A percentile compares a stretch with the other conserved stretches of the same genome.
Evolutionary conservation across 2,888 invertebrate genomes (phyloP).

Genomic region (Dolichomitus sp.): DNA sequence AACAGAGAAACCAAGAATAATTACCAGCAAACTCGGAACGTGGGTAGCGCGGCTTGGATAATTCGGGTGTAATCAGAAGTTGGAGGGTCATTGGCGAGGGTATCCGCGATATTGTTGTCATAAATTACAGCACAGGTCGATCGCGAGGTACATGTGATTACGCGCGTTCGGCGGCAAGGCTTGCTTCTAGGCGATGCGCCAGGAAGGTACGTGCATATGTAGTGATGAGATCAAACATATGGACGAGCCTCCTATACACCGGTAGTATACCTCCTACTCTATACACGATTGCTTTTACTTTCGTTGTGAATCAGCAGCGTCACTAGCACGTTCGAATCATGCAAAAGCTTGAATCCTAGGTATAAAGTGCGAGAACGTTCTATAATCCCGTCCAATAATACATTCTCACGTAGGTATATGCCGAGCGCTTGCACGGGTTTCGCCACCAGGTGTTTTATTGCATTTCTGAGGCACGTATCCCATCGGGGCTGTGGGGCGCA

Average conservation of each 20-base stretch:
- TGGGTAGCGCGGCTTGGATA: neutral
- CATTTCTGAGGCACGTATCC: conserved; percentile 56
- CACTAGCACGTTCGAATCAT: conserved; percentile 51
- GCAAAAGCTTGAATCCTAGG: conserved; percentile 31
- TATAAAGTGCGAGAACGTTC: conserved; percentile 19
- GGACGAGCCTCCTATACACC: conserved; percentile 12
- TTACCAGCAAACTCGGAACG: neutral
- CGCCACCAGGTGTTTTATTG: conserved; percentile 59
- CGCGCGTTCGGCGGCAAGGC: conserved; percentile 10
- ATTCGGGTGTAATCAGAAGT: conserved; percentile 15
- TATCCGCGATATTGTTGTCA: conserved; percentile 22
- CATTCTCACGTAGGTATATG: conserved; percentile 39
- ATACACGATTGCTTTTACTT: conserved; percentile 20
- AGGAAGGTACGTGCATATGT: neutral
- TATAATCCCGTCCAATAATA: conserved; percentile 60
- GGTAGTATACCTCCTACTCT: conserved; percentile 15
- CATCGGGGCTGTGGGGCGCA: conserved; percentile 38
- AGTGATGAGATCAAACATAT: neutral
- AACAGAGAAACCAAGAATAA: neutral
- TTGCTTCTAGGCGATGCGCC: conserved; percentile 39
- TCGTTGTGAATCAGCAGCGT: conserved; percentile 4
- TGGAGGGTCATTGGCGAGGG: neutral
- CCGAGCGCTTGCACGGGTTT: conserved; percentile 1
- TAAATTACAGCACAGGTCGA: conserved; percentile 34
- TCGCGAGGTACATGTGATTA: conserved; percentile 19